Evolutionary conservation across 2,888 invertebrate genomes (phyloP).

Genomic region (Petrolisthes manimaculis): DNA sequence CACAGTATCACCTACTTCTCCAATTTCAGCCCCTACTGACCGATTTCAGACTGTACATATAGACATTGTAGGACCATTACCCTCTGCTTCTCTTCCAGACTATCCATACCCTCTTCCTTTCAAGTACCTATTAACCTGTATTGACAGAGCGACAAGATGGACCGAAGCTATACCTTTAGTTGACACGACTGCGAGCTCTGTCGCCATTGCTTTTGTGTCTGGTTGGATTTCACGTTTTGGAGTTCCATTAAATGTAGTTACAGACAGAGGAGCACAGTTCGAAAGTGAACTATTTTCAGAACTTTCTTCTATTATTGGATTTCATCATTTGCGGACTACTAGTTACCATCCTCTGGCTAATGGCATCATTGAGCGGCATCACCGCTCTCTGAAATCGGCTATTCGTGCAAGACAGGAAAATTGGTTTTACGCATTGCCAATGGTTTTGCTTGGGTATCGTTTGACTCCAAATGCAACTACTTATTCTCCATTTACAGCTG

Average conservation of each 20-base stretch:
- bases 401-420: constrained; percentile 67
- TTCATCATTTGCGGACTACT: constrained; percentile 30
- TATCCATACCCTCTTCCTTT: too few relatives aligned
- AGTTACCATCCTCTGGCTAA: constrained; percentile 68
- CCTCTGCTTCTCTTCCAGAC: too few relatives aligned
- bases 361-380: constrained; percentile 70
- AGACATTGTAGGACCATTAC: too few relatives aligned
- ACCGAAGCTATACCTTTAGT: constrained; percentile 56
- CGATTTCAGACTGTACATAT: too few relatives aligned
- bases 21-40: constrained; percentile 59
- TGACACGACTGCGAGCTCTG: constrained; percentile 61
- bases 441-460: constrained; percentile 69
- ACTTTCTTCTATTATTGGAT: constrained; percentile 43
- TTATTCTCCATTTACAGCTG: constrained; percentile 66
- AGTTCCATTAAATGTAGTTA: constrained; percentile 67
- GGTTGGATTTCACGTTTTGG: constrained; percentile 70
- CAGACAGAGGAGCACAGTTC: constrained; percentile 68
- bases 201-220: constrained; percentile 68
- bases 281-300: constrained; percentile 20
- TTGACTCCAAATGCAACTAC: constrained; percentile 67
- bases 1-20: constrained; percentile 61
- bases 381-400: constrained; percentile 70
- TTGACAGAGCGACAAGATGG: too few relatives aligned
- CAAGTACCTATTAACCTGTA: too few relatives aligned
- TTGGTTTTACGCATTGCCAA: constrained; percentile 68